Evolutionary conservation across 2,113 vertebrate species (phyloP).

Genomic region (Marcusenius ussheri): DNA sequence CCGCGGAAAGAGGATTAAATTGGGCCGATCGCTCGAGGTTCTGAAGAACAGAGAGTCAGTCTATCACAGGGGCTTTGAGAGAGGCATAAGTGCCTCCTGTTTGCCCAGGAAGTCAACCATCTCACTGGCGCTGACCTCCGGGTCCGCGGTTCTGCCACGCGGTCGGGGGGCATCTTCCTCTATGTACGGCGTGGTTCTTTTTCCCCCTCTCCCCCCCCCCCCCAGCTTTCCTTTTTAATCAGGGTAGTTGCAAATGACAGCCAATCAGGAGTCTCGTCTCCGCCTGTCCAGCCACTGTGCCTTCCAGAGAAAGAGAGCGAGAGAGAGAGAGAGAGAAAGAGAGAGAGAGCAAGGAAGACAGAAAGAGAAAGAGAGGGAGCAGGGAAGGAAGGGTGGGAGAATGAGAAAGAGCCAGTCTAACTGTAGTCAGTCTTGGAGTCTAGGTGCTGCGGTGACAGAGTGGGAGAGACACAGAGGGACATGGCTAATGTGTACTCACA

Average conservation of each 20-base stretch:
- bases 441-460: slow-evolving; percentile 37
- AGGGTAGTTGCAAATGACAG: background rate
- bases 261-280: background rate
- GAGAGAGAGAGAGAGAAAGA: slow-evolving; percentile 7
- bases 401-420: slow-evolving; percentile 5
- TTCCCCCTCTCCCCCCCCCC: no score
- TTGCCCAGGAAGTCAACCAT: background rate
- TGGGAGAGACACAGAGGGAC: slow-evolving; percentile 27
- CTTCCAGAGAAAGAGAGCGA: slow-evolving; percentile 9
- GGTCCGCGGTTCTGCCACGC: background rate
- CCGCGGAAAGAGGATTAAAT: slow-evolving; percentile 5
- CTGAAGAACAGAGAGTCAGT: background rate
- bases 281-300: background rate
- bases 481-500: slow-evolving; percentile 25
- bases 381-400: slow-evolving; percentile 17
- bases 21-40: slow-evolving; percentile 8
- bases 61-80: background rate
- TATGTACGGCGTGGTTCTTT: background rate
- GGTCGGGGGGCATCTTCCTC: background rate
- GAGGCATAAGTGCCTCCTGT: background rate
- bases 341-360: background rate
- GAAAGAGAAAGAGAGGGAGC: slow-evolving; percentile 4
- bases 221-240: background rate
- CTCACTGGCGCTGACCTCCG: background rate
- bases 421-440: slow-evolving; percentile 45